Percentiles rank a stretch among this genome's conserved stretches.
Evolutionary conservation across 2,113 vertebrate genomes (phyloP).

Genomic region (Scolopax mira): DNA sequence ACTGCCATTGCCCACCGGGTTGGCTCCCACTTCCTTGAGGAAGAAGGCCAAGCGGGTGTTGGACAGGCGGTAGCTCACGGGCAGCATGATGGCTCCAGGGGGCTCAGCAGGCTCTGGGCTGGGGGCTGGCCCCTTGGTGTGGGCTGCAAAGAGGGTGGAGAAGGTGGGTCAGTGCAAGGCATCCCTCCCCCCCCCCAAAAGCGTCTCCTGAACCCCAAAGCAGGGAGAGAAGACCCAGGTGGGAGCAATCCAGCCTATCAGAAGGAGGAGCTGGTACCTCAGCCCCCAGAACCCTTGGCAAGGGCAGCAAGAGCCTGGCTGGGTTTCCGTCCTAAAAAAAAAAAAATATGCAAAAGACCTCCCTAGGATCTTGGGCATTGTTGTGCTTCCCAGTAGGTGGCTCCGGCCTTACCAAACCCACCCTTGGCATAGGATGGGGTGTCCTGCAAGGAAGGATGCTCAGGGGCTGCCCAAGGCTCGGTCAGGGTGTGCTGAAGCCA

Average conservation of each 20-base stretch:
- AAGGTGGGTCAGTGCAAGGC: rapidly evolving
- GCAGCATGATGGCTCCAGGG: conserved; percentile 76
- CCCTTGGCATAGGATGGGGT: rapidly evolving
- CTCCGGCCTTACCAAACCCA: not conserved
- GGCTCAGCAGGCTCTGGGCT: conserved; percentile 77
- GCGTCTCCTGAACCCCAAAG: not conserved
- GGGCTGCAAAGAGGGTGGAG: conserved; percentile 62
- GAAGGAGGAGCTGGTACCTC: not conserved
- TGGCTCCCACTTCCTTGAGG: conserved; percentile 79
- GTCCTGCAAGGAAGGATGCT: rapidly evolving
- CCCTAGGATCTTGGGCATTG: rapidly evolving
- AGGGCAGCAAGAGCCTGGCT: not conserved
- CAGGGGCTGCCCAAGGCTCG: not conserved
- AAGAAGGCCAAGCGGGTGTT: conserved; percentile 96
- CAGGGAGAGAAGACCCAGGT: not conserved
- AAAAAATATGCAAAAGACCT: not conserved
- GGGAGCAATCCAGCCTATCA: rapidly evolving
- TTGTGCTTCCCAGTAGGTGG: rapidly evolving
- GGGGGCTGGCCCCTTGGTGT: conserved; percentile 80
- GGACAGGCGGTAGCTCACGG: conserved; percentile 92
- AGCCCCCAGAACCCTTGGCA: rapidly evolving
- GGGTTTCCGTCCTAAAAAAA: not conserved
- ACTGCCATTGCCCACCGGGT: conserved; percentile 54
- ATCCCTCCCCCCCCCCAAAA: not conserved
- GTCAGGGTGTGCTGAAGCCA: not conserved